Conservation (phyloP, 1,140 invertebrate genomes). For the Drosophila takahashii region DNA sequence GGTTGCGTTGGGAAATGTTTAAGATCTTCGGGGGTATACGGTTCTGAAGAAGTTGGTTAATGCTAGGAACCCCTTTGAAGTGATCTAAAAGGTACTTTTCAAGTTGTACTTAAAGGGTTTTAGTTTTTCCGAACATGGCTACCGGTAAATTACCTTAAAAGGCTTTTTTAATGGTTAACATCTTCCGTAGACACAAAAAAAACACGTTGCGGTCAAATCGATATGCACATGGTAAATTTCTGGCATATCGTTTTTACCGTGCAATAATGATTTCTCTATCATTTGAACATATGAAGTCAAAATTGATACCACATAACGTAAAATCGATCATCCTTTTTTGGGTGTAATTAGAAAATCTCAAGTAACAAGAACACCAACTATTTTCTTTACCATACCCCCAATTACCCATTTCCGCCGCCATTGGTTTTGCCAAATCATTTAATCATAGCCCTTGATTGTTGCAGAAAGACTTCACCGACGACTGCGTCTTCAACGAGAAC, state of each 20-base stretch:
- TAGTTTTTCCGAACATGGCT: neutral
- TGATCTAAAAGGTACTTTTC: neutral
- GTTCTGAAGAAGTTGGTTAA: slow-evolving; percentile 4
- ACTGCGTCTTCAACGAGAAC: slow-evolving; percentile 94
- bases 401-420: neutral
- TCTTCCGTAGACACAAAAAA: too few relatives aligned
- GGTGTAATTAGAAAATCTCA: too few relatives aligned
- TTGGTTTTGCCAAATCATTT: slow-evolving; percentile 63
- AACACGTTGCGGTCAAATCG: too few relatives aligned
- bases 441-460: slow-evolving; percentile 86
- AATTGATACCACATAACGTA: too few relatives aligned
- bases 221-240: too few relatives aligned
- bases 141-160: neutral
- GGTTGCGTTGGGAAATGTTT: neutral
- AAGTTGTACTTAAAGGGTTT: neutral
- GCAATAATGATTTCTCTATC: too few relatives aligned
- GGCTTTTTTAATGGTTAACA: too few relatives aligned
- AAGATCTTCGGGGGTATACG: slow-evolving; percentile 10
- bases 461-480: slow-evolving; percentile 92
- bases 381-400: too few relatives aligned
- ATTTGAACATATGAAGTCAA: too few relatives aligned
- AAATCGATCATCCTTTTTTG: too few relatives aligned
- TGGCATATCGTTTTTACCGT: too few relatives aligned
- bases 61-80: slow-evolving; percentile 11
- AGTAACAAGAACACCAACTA: too few relatives aligned